Conservation (phyloP, 2,113 vertebrate species). For the Brevimyrus niger region DNA sequence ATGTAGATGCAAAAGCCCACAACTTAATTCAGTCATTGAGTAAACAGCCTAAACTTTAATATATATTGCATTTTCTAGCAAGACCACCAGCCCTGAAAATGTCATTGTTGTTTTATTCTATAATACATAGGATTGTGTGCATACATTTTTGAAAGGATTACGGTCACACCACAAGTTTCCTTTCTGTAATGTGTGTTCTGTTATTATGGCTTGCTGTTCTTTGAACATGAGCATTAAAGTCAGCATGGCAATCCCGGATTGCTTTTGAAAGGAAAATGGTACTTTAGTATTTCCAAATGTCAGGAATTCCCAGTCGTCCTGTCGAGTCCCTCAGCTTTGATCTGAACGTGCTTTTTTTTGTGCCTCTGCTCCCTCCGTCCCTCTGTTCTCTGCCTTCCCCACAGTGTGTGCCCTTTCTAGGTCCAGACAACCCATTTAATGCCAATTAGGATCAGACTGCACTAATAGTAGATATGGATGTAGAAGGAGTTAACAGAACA, state of each 20-base stretch:
- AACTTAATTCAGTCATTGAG: neutral
- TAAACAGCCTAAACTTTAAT: neutral
- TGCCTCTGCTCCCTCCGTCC: neutral
- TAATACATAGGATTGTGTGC: neutral
- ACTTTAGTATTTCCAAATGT: conserved; percentile 1
- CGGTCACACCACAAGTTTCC: neutral
- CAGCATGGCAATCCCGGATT: neutral
- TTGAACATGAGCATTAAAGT: neutral
- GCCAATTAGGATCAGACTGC: conserved; percentile 51
- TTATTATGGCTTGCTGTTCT: neutral
- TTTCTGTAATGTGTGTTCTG: neutral
- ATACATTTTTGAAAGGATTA: neutral
- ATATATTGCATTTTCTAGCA: neutral
- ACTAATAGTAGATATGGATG: conserved; percentile 44
- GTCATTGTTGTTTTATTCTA: neutral
- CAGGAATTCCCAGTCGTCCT: neutral
- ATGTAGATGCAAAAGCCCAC: neutral
- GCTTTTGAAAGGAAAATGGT: conserved; percentile 1
- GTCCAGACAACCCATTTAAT: conserved; percentile 57
- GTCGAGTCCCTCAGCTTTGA: neutral
- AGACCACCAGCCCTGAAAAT: neutral
- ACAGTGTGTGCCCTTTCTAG: conserved; percentile 20
- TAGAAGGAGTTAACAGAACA: conserved; percentile 41
- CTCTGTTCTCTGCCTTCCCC: neutral
- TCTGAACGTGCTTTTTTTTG: neutral